Conservation (phyloP, 1,140 invertebrate species). For the Elymnias hypermnestra region DNA sequence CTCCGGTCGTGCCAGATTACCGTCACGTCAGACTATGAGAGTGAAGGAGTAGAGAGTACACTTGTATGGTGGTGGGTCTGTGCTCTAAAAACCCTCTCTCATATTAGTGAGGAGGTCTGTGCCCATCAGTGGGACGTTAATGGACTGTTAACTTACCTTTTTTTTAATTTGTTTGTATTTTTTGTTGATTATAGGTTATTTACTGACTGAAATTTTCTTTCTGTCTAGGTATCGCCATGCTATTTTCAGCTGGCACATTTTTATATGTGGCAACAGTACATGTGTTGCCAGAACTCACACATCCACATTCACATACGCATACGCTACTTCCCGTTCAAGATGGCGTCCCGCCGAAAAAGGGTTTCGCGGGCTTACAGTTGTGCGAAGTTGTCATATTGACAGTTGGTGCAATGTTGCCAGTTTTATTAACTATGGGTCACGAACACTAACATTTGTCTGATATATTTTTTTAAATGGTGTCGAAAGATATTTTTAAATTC, state of each 20-base stretch:
- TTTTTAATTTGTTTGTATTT: too few species aligned
- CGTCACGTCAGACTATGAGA: too few species aligned
- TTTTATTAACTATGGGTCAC: slow-evolving; percentile 93
- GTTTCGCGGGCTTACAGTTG: slow-evolving; percentile 80
- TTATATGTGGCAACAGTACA: slow-evolving; percentile 99
- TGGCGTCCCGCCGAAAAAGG: slow-evolving; percentile 62
- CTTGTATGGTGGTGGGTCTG: too few species aligned
- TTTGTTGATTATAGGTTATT: too few species aligned
- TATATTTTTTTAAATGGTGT: not conserved
- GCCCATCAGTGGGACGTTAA: too few species aligned
- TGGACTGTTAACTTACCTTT: too few species aligned
- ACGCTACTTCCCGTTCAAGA: slow-evolving; percentile 54
- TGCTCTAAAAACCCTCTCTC: too few species aligned
- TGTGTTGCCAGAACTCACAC: slow-evolving; percentile 94
- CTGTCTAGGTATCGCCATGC: slow-evolving; percentile 90
- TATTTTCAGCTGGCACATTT: slow-evolving; percentile 99
- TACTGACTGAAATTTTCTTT: too few species aligned
- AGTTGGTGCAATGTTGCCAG: slow-evolving; percentile 89
- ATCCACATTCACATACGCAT: slow-evolving; percentile 63
- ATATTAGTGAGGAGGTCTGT: too few species aligned
- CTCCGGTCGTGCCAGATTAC: too few species aligned
- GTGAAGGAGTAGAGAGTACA: too few species aligned
- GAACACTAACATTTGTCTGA: slow-evolving; percentile 78
- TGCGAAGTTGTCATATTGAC: slow-evolving; percentile 90
- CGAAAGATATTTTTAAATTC: too few species aligned